Percentiles rank a stretch among this genome's conserved stretches.
Evolutionary conservation across 2,888 invertebrate species (phyloP).

Genomic region (Thera obeliscata): DNA sequence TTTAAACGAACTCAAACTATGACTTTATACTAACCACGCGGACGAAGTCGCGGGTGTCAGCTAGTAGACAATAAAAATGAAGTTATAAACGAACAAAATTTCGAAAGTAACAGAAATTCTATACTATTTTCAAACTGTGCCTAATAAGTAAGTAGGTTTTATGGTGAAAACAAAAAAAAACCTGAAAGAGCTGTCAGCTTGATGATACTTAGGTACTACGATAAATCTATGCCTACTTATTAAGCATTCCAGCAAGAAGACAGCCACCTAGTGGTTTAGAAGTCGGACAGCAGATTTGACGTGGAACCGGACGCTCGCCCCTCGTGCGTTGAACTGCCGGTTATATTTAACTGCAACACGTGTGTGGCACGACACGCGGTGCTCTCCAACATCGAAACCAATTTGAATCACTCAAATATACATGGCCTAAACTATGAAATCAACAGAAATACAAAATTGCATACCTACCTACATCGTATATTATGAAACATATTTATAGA

Average conservation of each 20-base stretch:
- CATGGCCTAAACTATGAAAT: slow-evolving; percentile 26
- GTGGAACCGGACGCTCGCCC: slow-evolving; percentile 61
- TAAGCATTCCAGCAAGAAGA: slow-evolving; percentile 11
- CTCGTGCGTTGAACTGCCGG: slow-evolving; percentile 78
- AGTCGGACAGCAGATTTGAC: slow-evolving; percentile 41
- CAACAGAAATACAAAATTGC: neutral
- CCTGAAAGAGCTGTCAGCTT: neutral
- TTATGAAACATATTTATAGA: neutral
- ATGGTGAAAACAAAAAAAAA: neutral
- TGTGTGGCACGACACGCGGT: slow-evolving; percentile 61
- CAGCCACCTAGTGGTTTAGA: slow-evolving; percentile 14
- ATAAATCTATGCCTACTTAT: neutral
- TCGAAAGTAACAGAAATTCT: no score
- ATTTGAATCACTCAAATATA: slow-evolving; percentile 58
- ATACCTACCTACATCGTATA: neutral
- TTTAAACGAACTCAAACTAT: no score
- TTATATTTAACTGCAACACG: slow-evolving; percentile 81
- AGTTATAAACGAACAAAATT: no score
- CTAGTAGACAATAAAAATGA: no score
- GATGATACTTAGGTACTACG: neutral
- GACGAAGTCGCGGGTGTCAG: no score
- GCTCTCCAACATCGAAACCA: slow-evolving; percentile 64
- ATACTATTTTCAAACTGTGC: neutral
- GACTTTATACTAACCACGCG: no score
- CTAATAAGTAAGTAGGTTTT: neutral